Evolutionary conservation across 2,888 invertebrate genomes (phyloP), one percentile per base, ranked within the genome.

Genomic region (Folsomia candida): DNA sequence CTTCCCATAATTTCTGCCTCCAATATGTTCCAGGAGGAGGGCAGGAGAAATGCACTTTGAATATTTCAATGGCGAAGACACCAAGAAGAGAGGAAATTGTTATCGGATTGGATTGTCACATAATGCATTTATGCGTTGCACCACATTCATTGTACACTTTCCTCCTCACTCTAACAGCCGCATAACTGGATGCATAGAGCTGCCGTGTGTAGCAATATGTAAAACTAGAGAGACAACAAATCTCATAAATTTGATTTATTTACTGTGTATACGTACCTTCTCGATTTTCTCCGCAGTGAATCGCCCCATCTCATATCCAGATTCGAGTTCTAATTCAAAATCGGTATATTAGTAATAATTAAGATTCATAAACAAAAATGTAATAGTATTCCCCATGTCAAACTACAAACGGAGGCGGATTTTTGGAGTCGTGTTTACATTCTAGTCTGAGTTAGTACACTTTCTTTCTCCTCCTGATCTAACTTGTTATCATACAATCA

Each of bases 301-400:
- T 59, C 80, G 76, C 28, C 78, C 78, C 78, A 78, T 78, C 60
- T 78, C 75, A 62, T 76, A 78, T 22, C 80, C 78, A 29, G 80
- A 75, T 62, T 78, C 78, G 14, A 79, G 73, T 70, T 72, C 47
- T 47, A 18, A n/a, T n/a, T n/a, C n/a, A n/a, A n/a, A n/a, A n/a
- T n/a, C n/a, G n/a, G n/a, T n/a, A n/a, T n/a, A n/a, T n/a, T n/a
- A n/a, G n/a, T n/a, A n/a, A n/a, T n/a, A n/a, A 47, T 47, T 47
- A 14, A 47, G 14, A 47, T 47, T 14, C 9, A 47, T 47, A 14
- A 14, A 47, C 51, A 47, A 47, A 47, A 14, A 47, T 47, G 51
- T 47, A 47, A n/a, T n/a, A n/a, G n/a, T n/a, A n/a, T n/a, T n/a
- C n/a, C n/a, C n/a, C n/a, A n/a, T n/a, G n/a, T n/a, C n/a, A n/a